phyloP scores from a whole-genome alignment of 2,888 invertebrate species.

The Slavum lentiscoides region DNA sequence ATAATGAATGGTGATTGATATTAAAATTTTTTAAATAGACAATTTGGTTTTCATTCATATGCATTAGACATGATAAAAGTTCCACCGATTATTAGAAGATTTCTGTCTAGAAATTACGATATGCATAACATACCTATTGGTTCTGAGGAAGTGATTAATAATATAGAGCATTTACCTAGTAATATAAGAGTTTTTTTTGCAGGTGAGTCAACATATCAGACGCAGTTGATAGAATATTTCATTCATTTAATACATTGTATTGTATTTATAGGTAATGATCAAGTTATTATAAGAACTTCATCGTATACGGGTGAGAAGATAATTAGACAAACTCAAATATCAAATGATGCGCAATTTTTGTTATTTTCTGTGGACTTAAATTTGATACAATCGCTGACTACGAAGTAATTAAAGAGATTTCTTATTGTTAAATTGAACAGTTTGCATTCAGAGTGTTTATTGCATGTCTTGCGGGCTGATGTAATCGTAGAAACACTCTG shows the following conservation, averaged over 20 bases:
- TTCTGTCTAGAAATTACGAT: conserved; percentile 68
- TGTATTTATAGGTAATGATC: conserved; percentile 20
- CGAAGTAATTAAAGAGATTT: conserved; percentile 13
- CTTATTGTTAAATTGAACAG: neutral
- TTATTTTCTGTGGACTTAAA: conserved; percentile 33
- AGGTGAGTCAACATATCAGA: conserved; percentile 12
- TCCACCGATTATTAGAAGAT: conserved; percentile 71
- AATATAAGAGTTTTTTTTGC: conserved; percentile 47
- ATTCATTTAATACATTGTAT: neutral
- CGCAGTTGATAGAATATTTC: neutral
- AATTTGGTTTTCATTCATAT: conserved; percentile 73
- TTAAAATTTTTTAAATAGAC: conserved; percentile 58
- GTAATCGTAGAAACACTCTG: too few species aligned
- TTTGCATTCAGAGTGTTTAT: neutral
- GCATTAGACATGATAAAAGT: conserved; percentile 70
- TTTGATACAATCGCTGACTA: conserved; percentile 18
- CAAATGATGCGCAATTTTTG: conserved; percentile 36
- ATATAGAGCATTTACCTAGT: conserved; percentile 56
- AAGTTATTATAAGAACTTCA: conserved; percentile 22
- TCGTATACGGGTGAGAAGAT: conserved; percentile 36
- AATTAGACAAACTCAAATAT: conserved; percentile 43
- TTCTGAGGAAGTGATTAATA: conserved; percentile 65
- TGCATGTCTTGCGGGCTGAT: too few species aligned
- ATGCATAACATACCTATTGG: conserved; percentile 77
- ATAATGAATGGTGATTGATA: too few species aligned